These are phyloP conservation scores for Hydropsyche tenuis DNA, from an alignment of 1,140 invertebrate species.

Conservation along the genomic window DNA sequence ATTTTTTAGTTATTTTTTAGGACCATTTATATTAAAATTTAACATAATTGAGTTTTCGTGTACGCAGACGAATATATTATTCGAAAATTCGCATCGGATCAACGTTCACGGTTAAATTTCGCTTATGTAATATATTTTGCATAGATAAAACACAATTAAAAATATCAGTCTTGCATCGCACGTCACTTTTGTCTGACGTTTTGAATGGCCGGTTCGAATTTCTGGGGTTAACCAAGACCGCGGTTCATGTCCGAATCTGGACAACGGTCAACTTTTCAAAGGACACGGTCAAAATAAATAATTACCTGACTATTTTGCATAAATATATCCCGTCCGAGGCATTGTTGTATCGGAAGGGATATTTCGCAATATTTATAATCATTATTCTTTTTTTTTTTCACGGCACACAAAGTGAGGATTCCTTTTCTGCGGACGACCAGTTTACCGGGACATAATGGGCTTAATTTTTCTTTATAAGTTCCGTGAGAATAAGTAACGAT, in stretches of 20 bases:
- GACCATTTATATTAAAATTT: no score
- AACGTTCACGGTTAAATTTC: no score
- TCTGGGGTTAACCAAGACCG: not conserved
- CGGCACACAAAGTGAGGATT: slow-evolving; percentile 9
- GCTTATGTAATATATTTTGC: no score
- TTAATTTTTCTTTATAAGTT: slow-evolving; percentile 22
- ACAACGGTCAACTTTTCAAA: slow-evolving; percentile 44
- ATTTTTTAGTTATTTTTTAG: no score
- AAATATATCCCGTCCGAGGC: not conserved
- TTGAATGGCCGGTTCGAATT: slow-evolving; percentile 5
- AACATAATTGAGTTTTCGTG: no score
- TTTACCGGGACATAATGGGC: slow-evolving; percentile 10
- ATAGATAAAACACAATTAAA: no score
- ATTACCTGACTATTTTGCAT: slow-evolving; percentile 40
- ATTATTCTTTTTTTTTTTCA: slow-evolving; percentile 25
- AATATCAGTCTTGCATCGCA: no score
- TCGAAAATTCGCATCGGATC: no score
- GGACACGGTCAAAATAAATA: slow-evolving; percentile 46
- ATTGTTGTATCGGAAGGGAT: not conserved
- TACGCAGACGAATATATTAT: no score
- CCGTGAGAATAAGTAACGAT: slow-evolving; percentile 40
- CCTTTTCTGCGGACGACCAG: slow-evolving; percentile 23
- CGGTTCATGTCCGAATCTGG: slow-evolving; percentile 19
- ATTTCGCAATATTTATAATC: slow-evolving; percentile 35
- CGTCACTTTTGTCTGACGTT: no score